These are phyloP conservation scores for Enteromius treurensis DNA, from an alignment of 2,797 vertebrate species.

Conservation along the genomic window DNA sequence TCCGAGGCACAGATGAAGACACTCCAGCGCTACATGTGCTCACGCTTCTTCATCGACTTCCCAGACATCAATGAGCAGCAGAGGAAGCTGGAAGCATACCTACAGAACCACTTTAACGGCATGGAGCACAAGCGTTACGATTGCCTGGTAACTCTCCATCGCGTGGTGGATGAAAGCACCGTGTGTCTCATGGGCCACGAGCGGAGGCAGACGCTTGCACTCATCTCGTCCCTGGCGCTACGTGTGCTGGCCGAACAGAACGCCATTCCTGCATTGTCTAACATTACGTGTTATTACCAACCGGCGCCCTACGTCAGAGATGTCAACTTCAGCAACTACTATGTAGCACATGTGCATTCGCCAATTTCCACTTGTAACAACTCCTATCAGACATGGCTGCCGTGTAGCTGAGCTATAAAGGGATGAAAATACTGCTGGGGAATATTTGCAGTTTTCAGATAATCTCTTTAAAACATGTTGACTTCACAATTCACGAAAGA, in stretches of 20 bases:
- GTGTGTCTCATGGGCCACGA: conserved; percentile 98
- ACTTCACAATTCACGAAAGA: background rate
- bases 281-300: conserved; percentile 92
- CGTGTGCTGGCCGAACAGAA: conserved; percentile 91
- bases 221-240: conserved; percentile 91
- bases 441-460: background rate
- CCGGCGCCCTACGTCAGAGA: conserved; percentile 87
- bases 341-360: conserved; percentile 89
- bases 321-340: conserved; percentile 91
- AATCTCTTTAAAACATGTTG: background rate
- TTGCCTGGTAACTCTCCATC: conserved; percentile 90
- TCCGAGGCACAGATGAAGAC: conserved; percentile 88
- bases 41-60: conserved; percentile 98
- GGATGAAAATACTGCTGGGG: background rate
- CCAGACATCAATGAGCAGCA: conserved; percentile 90
- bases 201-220: conserved; percentile 91
- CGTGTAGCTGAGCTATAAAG: conserved; percentile 77
- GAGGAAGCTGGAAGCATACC: conserved; percentile 91
- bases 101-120: conserved; percentile 93
- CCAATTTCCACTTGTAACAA: conserved; percentile 79
- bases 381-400: conserved; percentile 86
- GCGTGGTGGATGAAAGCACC: conserved; percentile 94
- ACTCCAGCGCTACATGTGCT: conserved; percentile 97
- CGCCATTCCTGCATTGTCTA: conserved; percentile 85
- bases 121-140: conserved; percentile 94